Base-by-base conservation (phyloP, 1,140 invertebrate genomes). In the Andrena cerasifolii region DNA sequence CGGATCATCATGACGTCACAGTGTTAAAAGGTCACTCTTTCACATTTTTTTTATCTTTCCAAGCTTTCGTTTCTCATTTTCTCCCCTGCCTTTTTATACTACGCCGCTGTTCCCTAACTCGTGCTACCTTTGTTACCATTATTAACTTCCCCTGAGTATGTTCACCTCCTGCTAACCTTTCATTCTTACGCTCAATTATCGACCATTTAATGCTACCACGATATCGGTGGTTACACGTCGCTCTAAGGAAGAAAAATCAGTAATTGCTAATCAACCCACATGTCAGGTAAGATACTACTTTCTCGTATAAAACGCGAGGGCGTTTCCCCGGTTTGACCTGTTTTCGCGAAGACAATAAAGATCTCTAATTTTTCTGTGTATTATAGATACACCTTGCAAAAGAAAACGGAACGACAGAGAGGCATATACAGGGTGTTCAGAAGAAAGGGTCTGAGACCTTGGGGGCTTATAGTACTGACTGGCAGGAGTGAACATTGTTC, bases 321-420 rank as follows among this genome's bases (percentile, higher is more conserved):
- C 73, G 73, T 76, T 76, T 47, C 51, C 51, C 24, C 10, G 49
- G 51, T 54, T 47, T 12, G 51, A 28, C 73, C 63, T 76, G 51
- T 58, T 58, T 68, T 58, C 73, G 10, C 36, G 26, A 6, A 14
- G 10, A 36, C 36, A 63, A 76, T 76, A 76, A 68, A 18, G 31
- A 68, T 68, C 73, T 76, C 36, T 68, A 47, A 76, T 76, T 51
- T 36, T 56, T 56, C 24, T 16, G 10, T 28, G n/a, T 59, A 70
- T 70, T 61, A 70, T 26, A 43, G 65, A 61, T 70, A 66, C 51
- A 61, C 43, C 31, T 67, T 75, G 72, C 54, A 28, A 24, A 47
- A 65, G 43, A 26, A 49, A 36, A 62, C 43, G 16, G 21, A n/a
- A n/a, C n/a, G n/a, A n/a, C n/a, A n/a, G n/a, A n/a, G n/a, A n/a